Percentiles rank a stretch among this genome's conserved stretches.
These are phyloP conservation scores for Grus americana DNA, from an alignment of 2,113 vertebrate genomes.

Conservation along the genomic window DNA sequence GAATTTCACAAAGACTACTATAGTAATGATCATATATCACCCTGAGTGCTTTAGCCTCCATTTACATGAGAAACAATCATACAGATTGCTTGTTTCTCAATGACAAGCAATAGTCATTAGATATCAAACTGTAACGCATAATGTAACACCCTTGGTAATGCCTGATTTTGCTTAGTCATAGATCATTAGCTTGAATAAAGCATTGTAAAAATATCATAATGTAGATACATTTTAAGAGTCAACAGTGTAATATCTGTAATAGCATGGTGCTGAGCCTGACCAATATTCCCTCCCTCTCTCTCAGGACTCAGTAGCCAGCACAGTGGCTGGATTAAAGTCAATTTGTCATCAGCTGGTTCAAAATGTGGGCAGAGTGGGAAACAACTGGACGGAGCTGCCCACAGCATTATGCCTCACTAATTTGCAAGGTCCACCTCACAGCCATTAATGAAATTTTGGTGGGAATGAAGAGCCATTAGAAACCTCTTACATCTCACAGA, in stretches of 20 bases:
- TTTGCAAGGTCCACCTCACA: not conserved
- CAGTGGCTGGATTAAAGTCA: not conserved
- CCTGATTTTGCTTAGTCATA: not conserved
- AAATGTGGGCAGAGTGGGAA: not conserved
- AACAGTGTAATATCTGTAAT: not conserved
- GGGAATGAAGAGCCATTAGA: not conserved
- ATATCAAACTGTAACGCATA: not conserved
- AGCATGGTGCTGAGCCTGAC: not conserved
- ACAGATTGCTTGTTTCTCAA: not conserved
- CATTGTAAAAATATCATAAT: not conserved
- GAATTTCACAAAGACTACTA: not conserved
- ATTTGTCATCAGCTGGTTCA: not conserved
- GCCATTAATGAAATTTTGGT: not conserved
- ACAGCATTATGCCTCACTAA: not conserved
- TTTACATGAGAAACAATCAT: not conserved
- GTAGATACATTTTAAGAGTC: not conserved
- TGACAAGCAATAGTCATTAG: not conserved
- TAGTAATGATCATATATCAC: not conserved
- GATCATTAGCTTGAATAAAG: not conserved
- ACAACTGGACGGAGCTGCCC: not conserved
- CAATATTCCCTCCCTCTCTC: not conserved
- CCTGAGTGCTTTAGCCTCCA: not conserved
- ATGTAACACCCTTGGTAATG: not conserved
- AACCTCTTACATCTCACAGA: not conserved
- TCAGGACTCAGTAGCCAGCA: not conserved